Evolutionary conservation across 1,140 invertebrate genomes (phyloP), one percentile per base, ranked within the genome.

Genomic region (Pogonognathellus flavescens): DNA sequence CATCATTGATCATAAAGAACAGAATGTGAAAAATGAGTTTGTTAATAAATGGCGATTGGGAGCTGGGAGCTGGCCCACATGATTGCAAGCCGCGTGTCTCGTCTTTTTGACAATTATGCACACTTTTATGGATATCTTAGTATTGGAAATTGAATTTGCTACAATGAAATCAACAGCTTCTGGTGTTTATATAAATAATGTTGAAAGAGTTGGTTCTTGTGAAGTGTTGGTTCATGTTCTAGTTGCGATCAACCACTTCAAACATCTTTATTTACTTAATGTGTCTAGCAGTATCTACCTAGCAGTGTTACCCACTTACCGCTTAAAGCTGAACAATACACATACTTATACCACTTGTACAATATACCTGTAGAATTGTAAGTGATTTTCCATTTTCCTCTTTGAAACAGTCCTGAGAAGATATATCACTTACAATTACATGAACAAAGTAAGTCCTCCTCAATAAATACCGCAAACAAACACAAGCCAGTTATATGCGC

Each of bases 401-500:
- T 66, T 66, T 66, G 20, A 25, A 25, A 66, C 25, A 76, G 31
- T 76, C 25, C 13, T 66, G 62, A 76, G 70, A 76, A 76, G 70
- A 76, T 50, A 76, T 76, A 76, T 76, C 70, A 76, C 70, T 76
- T 76, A 76, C 70, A 76, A 76, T 76, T 76, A 50, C 70, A 76
- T 41, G 1, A 41, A 31, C 31, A 31, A 72, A 49, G 66, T 50
- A 31, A n/a, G 10, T 50, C 6, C 25, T 76, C n/a, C 14, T 50
- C 14, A 76, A 76, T 76, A 31, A 1, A 49, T 50, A 76, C 70
- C 70, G 70, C 70, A 76, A 76, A 66, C 18, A 25, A 25, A 66
- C n/a, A 60, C 9, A n/a, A 60, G 59, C 11, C 11, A 2, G n/a
- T 57, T 57, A 57, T 14, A 14, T 57, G 3, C 3, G 10, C 53